These are phyloP conservation scores for Mactromeris polynyma DNA, from an alignment of 2,888 invertebrate genomes.

Conservation along the genomic window DNA sequence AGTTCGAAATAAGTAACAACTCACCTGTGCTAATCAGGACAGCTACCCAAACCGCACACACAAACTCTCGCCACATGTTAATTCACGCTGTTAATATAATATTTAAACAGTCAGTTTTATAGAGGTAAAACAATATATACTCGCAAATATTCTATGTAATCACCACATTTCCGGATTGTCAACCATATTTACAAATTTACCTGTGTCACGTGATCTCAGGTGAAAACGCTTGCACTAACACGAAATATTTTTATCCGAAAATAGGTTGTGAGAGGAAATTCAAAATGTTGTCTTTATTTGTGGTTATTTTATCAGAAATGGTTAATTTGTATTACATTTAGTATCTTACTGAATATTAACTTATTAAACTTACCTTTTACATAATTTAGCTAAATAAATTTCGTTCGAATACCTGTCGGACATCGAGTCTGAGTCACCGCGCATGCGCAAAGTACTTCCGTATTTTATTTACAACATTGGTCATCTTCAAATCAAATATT, in stretches of 20 bases:
- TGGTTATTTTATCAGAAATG: too few relatives aligned
- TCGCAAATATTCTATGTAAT: neutral
- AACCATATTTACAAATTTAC: constrained; percentile 37
- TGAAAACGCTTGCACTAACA: constrained; percentile 4
- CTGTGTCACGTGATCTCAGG: constrained; percentile 64
- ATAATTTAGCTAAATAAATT: neutral
- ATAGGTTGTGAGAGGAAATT: too few relatives aligned
- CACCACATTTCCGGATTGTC: constrained; percentile 45
- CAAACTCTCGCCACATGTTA: neutral
- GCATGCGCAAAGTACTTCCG: constrained; percentile 47
- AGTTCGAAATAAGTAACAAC: neutral
- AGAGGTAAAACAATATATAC: neutral
- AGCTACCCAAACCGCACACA: constrained; percentile 15
- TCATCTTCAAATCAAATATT: constrained; percentile 21
- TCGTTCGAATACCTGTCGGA: neutral
- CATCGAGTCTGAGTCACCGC: constrained; percentile 55
- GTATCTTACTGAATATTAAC: too few relatives aligned
- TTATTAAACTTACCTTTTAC: neutral
- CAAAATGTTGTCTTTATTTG: too few relatives aligned
- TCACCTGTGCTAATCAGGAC: constrained; percentile 33
- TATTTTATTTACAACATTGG: constrained; percentile 6
- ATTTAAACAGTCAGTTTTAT: neutral
- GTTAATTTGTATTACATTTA: too few relatives aligned
- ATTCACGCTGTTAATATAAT: neutral
- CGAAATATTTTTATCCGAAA: constrained; percentile 19